Base-by-base conservation (phyloP, 2,113 vertebrate genomes). In the Myxocyprinus asiaticus region DNA sequence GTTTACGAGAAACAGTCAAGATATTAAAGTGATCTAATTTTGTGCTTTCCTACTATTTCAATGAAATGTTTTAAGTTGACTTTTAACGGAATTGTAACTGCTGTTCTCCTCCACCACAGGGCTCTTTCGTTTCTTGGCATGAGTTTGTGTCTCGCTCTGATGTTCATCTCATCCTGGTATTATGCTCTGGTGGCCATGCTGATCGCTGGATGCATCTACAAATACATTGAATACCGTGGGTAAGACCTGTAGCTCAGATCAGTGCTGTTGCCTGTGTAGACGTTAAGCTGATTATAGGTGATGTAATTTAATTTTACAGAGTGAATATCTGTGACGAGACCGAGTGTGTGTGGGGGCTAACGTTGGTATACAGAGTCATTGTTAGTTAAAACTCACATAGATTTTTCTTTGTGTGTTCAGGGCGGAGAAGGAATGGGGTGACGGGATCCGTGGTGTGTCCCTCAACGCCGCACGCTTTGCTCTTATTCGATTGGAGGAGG, bases 141-240 rank as follows among this genome's bases (percentile, higher is more conserved):
- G 97, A 99, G 95, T 87, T 93, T 99, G 85, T 98, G 96, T 89
- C 94, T 99, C 47, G 95, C 97, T 12, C 92, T 99, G 86, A 99
- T 99, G 97, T 99, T 99, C 91, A 94, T 99, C 88, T 98, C 92
- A 63, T 98, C 97, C 75, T 99, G 97, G 97, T 96, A 97, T 88
- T 99, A 98, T 9, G 96, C 97, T 3, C 93, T 98, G 58, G 85
- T 95, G 14, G 97, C 96, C 86, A 97, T 98, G 95, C 90, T 92
- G 48, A 95, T 99, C 9, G 97, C 97, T 9, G 89, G 95, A 86
- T 97, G 95, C 87, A 97, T 99, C 91, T 99, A 99, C 91, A 99
- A 99, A 87, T 99, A 99, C 90, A 99, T 99, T 14, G 97, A 99
- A 86, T 99, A 97, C 88, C 92, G 96, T 83, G 97, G 97, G 97